phyloP scores from a whole-genome alignment of 2,113 vertebrate species.

The Anhinga rufa region DNA sequence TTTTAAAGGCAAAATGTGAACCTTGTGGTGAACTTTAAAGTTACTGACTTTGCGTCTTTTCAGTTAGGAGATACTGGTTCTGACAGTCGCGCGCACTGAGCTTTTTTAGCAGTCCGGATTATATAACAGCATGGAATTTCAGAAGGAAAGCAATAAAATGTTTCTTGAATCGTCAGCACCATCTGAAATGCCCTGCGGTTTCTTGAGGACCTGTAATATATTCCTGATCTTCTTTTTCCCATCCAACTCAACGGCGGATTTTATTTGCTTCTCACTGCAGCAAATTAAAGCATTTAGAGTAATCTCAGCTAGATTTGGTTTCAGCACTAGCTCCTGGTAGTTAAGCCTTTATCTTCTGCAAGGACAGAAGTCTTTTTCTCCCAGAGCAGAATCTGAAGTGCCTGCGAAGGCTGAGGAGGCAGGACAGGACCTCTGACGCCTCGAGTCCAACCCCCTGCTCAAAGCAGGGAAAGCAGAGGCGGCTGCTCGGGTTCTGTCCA shows the following conservation, averaged over 20 bases:
- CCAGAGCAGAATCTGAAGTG: neutral
- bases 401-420: neutral
- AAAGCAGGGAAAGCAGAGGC: neutral
- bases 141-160: neutral
- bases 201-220: neutral
- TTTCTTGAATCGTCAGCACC: neutral
- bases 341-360: neutral
- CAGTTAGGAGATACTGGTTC: neutral
- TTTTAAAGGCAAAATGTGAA: neutral
- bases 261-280: neutral
- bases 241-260: neutral
- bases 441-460: accelerated
- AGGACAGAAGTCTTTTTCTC: neutral
- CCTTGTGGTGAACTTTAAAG: neutral
- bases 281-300: neutral
- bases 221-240: neutral
- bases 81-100: neutral
- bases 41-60: neutral
- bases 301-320: neutral
- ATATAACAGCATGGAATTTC: neutral
- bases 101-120: neutral
- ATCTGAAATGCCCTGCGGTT: neutral
- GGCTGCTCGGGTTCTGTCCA: neutral
- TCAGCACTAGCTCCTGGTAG: neutral
- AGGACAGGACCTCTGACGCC: neutral